Base-by-base conservation (phyloP, 2,888 invertebrate genomes). In the Drosophila lacicola region DNA sequence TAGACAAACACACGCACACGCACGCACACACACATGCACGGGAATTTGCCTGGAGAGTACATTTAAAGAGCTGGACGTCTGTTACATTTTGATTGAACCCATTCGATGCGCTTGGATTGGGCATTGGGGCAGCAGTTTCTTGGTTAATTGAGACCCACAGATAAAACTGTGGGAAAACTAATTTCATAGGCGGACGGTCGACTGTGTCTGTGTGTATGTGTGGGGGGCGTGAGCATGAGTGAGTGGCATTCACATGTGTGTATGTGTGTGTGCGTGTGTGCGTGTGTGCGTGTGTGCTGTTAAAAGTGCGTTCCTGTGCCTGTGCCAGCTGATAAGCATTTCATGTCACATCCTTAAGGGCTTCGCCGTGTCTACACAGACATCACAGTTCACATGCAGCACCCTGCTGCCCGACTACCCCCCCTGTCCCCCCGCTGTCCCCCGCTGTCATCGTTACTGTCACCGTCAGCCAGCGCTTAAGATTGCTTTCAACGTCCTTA, bases 401-500 rank as follows among this genome's bases (percentile, higher is more conserved):
- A 66, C 54, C 67, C 49, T 69, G 50, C 17, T 21, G 21, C 9
- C 41, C 47, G 33, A 55, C 46, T 29, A 29, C 13, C 6, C 51
- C 51, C 17, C 14, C 41, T 8, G 8, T 25, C 6, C 3, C 51
- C 2, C 10, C 41, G 14, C 17, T 2, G 17, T n/a, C n/a, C 17
- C 45, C 21, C 72, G 44, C 68, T 77, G 64, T 71, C 78, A 78
- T 80, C 74, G 74, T 83, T 81, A 81, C 87, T 87, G 84, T 85
- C 82, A 84, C 82, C 84, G 78, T 83, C 86, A 87, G 83, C 78
- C 70, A 74, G 81, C 84, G 84, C 87, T 91, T 91, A 91, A 91
- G 91, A 91, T 91, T 90, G 90, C 91, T 91, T 91, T 91, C 91
- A 91, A 90, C 84, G 91, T 91, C 80, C 91, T 91, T 91, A 91